These are phyloP conservation scores for Argyrosomus japonicus DNA, from an alignment of 2,113 vertebrate genomes.

Conservation along the genomic window DNA sequence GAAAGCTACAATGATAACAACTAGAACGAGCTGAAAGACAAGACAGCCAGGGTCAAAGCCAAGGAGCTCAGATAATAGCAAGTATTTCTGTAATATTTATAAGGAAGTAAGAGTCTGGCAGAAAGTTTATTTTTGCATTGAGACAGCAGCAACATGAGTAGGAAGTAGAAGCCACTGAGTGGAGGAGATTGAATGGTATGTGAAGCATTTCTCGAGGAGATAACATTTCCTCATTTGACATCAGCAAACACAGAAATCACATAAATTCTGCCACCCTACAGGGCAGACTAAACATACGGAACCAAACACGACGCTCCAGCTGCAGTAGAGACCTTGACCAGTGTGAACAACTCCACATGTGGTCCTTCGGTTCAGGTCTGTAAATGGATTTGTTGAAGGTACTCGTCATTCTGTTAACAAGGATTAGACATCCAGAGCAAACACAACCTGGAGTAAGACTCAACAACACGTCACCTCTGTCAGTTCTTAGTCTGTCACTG, in stretches of 20 bases:
- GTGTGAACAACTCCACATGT: constrained; percentile 10
- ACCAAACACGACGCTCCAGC: neutral
- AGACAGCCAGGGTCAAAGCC: constrained; percentile 20
- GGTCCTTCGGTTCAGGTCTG: neutral
- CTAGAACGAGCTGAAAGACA: neutral
- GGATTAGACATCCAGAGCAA: constrained; percentile 8
- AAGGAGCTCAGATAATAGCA: constrained; percentile 11
- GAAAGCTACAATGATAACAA: constrained; percentile 9
- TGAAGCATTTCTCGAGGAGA: constrained; percentile 10
- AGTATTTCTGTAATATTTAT: constrained; percentile 32
- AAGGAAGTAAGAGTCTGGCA: constrained; percentile 9
- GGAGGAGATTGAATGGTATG: neutral
- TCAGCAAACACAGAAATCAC: constrained; percentile 1
- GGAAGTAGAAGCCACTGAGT: neutral
- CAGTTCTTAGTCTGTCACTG: neutral
- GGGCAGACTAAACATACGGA: constrained; percentile 27
- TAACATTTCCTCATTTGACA: constrained; percentile 17
- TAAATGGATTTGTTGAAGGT: constrained; percentile 33
- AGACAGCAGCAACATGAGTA: constrained; percentile 7
- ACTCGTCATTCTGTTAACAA: constrained; percentile 12
- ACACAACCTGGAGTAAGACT: neutral
- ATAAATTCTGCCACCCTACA: constrained; percentile 1
- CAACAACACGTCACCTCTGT: neutral
- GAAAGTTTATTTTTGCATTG: constrained; percentile 25
- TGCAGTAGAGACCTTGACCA: constrained; percentile 3